A percentile compares a stretch with the other conserved stretches of the same genome.
These are phyloP conservation scores for Sprattus sprattus DNA, from an alignment of 2,113 vertebrate genomes.

Conservation along the genomic window DNA sequence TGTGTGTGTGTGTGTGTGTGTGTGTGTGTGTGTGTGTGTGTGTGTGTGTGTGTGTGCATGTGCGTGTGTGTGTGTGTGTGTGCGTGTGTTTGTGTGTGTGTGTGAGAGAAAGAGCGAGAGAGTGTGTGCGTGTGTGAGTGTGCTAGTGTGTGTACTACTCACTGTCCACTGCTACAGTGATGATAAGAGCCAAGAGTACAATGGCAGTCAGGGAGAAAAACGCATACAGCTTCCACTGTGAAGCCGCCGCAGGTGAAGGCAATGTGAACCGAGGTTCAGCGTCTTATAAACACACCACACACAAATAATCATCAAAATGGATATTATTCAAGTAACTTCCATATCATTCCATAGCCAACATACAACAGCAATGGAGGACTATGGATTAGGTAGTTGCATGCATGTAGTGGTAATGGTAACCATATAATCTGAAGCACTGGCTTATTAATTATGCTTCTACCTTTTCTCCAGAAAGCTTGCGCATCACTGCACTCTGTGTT, in stretches of 20 bases:
- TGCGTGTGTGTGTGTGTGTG: constrained; percentile 7
- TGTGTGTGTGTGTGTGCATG: too few species aligned
- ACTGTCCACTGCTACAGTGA: constrained; percentile 59
- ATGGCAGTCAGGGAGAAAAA: constrained; percentile 41
- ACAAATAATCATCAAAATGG: constrained; percentile 19
- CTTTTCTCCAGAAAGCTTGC: constrained; percentile 50
- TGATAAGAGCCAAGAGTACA: constrained; percentile 58
- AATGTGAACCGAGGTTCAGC: not conserved
- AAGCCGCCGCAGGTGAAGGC: constrained; percentile 14
- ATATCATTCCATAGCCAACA: too few species aligned
- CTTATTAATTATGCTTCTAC: constrained; percentile 1
- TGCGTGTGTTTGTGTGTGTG: too few species aligned
- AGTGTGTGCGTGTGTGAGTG: not conserved
- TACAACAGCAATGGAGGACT: not conserved
- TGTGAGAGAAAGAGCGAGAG: too few species aligned
- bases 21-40: constrained; percentile 1
- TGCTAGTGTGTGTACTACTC: constrained; percentile 12
- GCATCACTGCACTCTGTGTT: constrained; percentile 33
- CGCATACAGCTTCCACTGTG: constrained; percentile 48
- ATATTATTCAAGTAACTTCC: too few species aligned
- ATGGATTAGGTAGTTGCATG: not conserved
- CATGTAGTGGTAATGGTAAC: not conserved
- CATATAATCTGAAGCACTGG: not conserved
- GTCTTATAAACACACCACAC: constrained; percentile 32
- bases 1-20: too few species aligned